These are phyloP conservation scores for Tromatobia lineatoria DNA, from an alignment of 2,888 invertebrate genomes.

Conservation along the genomic window DNA sequence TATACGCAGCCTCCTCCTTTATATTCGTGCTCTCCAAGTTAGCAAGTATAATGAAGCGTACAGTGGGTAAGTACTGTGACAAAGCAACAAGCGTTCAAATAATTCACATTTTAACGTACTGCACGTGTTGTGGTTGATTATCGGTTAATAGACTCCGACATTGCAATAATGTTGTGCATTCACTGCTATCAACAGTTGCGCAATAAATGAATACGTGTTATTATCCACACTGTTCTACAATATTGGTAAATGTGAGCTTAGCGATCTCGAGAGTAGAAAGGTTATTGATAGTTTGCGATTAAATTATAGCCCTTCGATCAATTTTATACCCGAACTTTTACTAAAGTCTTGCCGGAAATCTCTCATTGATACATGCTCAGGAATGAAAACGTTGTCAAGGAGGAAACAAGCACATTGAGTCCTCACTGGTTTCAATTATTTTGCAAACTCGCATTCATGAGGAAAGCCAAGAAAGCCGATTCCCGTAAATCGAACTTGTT, in stretches of 20 bases:
- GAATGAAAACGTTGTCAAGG: too few species aligned
- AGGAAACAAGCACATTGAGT: too few species aligned
- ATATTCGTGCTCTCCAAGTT: slow-evolving; percentile 20
- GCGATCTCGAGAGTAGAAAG: background rate
- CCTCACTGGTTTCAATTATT: too few species aligned
- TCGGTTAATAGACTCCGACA: background rate
- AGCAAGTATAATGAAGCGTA: slow-evolving; percentile 53
- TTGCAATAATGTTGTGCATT: background rate
- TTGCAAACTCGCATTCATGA: too few species aligned
- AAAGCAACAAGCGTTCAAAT: background rate
- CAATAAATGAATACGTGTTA: background rate
- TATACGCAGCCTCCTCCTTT: slow-evolving; percentile 4
- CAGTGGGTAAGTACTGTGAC: background rate
- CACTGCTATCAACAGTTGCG: background rate
- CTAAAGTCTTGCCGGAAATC: too few species aligned
- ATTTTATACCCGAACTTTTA: too few species aligned
- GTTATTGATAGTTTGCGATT: background rate
- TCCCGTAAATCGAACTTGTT: too few species aligned
- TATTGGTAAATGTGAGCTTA: too few species aligned
- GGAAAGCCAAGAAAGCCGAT: too few species aligned
- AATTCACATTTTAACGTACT: background rate
- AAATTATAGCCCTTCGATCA: too few species aligned
- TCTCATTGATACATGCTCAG: too few species aligned
- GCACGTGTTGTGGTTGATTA: background rate
- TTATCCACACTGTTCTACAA: too few species aligned